Evolutionary conservation across 2,888 invertebrate species (phyloP).

Genomic region (Trachelus troglodyta): DNA sequence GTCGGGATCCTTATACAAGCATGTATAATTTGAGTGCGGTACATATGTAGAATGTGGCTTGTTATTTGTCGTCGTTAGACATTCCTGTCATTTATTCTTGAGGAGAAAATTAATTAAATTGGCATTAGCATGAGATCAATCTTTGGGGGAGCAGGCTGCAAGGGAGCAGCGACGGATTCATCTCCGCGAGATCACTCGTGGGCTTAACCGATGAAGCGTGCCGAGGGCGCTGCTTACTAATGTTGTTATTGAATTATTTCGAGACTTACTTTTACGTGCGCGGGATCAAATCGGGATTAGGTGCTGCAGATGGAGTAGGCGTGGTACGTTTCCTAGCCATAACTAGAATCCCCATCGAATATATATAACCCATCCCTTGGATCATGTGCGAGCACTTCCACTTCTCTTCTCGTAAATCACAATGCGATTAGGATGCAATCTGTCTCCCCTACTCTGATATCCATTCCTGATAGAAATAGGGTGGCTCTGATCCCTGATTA

Average conservation of each 20-base stretch:
- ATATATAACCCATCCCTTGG: constrained; percentile 18
- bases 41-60: not conserved
- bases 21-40: too few species aligned
- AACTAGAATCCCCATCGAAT: constrained; percentile 18
- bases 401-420: constrained; percentile 25
- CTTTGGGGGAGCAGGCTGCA: constrained; percentile 34
- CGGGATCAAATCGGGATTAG: constrained; percentile 49
- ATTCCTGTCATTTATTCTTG: constrained; percentile 20
- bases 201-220: constrained; percentile 21
- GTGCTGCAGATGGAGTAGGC: constrained; percentile 52
- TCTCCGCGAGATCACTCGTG: constrained; percentile 24
- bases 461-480: not conserved
- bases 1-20: too few species aligned
- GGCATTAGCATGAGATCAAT: constrained; percentile 53
- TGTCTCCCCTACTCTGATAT: not conserved
- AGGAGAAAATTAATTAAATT: constrained; percentile 48
- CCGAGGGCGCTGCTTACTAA: constrained; percentile 42
- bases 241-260: constrained; percentile 59
- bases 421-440: constrained; percentile 23
- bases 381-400: constrained; percentile 23
- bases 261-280: constrained; percentile 52
- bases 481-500: not conserved
- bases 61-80: not conserved
- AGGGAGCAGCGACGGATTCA: constrained; percentile 35
- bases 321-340: constrained; percentile 31